Evolutionary conservation across 2,113 vertebrate genomes (phyloP), one percentile per base, ranked within the genome.

Genomic region (Chloropsis cyanopogon): DNA sequence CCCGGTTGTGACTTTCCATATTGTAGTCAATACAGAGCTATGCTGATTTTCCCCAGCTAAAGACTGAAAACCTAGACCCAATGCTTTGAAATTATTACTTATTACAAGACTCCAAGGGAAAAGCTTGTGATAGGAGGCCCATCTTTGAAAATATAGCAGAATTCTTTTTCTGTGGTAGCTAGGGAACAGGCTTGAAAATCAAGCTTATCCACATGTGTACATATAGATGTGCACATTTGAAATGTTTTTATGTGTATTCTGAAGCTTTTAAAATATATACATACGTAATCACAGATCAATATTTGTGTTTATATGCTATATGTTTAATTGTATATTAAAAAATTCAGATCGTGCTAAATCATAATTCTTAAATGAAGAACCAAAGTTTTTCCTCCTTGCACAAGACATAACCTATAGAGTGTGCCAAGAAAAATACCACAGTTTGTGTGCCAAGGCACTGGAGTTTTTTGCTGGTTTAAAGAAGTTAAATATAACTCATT

Each of bases 401-500:
- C 5, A 20, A 84, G 69, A 75, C 6, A 7, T 37, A 78, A 41
- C 77, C 82, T 83, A 31, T 41, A 22, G 4, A 35, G 7, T 7
- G 26, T 84, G 90, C 88, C 92, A 96, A 93, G 72, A 46, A 86
- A 88, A 92, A 88, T 73, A 68, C 31, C 76, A 44, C 60, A 44
- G 18, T 64, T 84, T 86, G 29, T 53, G 23, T 94, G 88, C 90
- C 94, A 93, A 92, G 57, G 56, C 81, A 56, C 24, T 78, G 72
- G 47, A 77, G 69, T 26, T 90, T 77, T 37, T 70, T 78, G 64
- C 52, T 7, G 12, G 11, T 94, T 82, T 64, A 8, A 86, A 79
- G 72, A 83, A 93, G 89, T 89, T 92, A 96, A 87, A 93, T 91
- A 60, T 86, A 94, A 93, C 47, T 88, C 41, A 63, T 92, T 96